A percentile compares a stretch with the other conserved stretches of the same genome.
phyloP scores from a whole-genome alignment of 2,888 invertebrate species.

The Salpingus planirostris region DNA sequence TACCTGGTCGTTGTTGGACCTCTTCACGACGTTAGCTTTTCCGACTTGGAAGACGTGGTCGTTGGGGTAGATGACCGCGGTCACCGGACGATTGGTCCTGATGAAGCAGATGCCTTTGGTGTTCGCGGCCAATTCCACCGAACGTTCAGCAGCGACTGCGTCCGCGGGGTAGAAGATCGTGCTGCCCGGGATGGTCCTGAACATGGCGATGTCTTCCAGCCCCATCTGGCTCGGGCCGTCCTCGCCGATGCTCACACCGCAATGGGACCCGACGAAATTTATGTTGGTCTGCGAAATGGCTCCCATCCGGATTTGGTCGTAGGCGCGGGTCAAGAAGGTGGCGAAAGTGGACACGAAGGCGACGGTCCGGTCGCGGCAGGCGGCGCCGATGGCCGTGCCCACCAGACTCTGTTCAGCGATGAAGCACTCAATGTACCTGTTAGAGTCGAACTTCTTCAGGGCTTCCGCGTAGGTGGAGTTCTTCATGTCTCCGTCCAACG shows the following conservation, averaged over 20 bases:
- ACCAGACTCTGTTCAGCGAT: constrained; percentile 99
- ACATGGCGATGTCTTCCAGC: constrained; percentile 94
- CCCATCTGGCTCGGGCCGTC: constrained; percentile 99
- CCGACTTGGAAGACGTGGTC: constrained; percentile 75
- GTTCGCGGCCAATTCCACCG: constrained; percentile 93
- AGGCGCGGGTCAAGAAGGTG: constrained; percentile 92
- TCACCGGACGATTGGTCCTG: constrained; percentile 88
- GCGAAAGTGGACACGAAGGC: constrained; percentile 97
- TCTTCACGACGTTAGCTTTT: constrained; percentile 68
- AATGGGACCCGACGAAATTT: constrained; percentile 95
- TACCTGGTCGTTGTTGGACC: constrained; percentile 68
- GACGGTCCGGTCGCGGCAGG: constrained; percentile 85
- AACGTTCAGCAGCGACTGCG: constrained; percentile 89
- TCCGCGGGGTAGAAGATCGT: constrained; percentile 79
- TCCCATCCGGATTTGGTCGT: constrained; percentile 99
- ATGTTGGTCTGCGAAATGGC: constrained; percentile 97
- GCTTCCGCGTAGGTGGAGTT: constrained; percentile 97
- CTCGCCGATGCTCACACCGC: constrained; percentile 96
- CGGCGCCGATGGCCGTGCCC: constrained; percentile 91
- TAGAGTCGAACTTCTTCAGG: constrained; percentile 63
- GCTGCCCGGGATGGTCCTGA: constrained; percentile 80
- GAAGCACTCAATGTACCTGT: constrained; percentile 91
- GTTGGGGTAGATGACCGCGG: constrained; percentile 76
- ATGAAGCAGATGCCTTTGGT: constrained; percentile 89
- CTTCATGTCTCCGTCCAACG: constrained; percentile 96